Evolutionary conservation across 2,797 vertebrate genomes (phyloP).

Genomic region (Onychomys leucogaster): DNA sequence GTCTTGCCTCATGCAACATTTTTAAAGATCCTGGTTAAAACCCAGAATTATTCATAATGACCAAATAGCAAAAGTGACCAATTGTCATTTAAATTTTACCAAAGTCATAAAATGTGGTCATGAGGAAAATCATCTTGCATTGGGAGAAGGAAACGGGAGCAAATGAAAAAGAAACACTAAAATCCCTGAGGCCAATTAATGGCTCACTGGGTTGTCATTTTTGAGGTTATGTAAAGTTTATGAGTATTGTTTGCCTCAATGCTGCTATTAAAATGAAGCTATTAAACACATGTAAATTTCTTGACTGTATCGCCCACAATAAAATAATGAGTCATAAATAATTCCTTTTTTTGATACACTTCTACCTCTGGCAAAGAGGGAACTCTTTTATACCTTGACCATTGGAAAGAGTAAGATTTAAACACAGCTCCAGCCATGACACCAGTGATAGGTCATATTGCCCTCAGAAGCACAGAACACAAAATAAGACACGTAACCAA

Average conservation of each 20-base stretch:
- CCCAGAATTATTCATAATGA: slow-evolving; percentile 58
- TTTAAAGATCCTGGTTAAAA: slow-evolving; percentile 47
- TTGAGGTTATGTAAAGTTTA: slow-evolving; percentile 73
- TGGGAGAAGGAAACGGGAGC: slow-evolving; percentile 58
- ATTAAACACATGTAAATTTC: slow-evolving; percentile 55
- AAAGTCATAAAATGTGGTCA: slow-evolving; percentile 55
- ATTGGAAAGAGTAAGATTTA: not conserved
- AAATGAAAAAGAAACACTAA: slow-evolving; percentile 35
- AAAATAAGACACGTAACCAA: slow-evolving; percentile 56
- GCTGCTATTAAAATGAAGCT: slow-evolving; percentile 44
- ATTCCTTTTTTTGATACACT: slow-evolving; percentile 59
- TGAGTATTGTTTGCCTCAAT: slow-evolving; percentile 33
- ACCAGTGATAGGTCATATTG: slow-evolving; percentile 71
- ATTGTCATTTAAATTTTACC: slow-evolving; percentile 46
- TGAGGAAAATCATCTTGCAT: slow-evolving; percentile 37
- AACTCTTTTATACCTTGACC: slow-evolving; percentile 16
- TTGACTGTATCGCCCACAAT: slow-evolving; percentile 35
- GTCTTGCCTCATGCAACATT: slow-evolving; percentile 33
- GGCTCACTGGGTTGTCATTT: slow-evolving; percentile 41
- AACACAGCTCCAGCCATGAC: slow-evolving; percentile 17
- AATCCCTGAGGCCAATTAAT: slow-evolving; percentile 53
- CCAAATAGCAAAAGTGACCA: slow-evolving; percentile 54
- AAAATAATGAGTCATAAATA: slow-evolving; percentile 50
- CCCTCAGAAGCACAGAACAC: slow-evolving; percentile 67
- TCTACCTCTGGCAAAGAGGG: slow-evolving; percentile 39